Percentiles rank a stretch among this genome's conserved stretches.
Conservation (phyloP, 1,140 invertebrate species). For the Lamellibrachia luymesi region DNA sequence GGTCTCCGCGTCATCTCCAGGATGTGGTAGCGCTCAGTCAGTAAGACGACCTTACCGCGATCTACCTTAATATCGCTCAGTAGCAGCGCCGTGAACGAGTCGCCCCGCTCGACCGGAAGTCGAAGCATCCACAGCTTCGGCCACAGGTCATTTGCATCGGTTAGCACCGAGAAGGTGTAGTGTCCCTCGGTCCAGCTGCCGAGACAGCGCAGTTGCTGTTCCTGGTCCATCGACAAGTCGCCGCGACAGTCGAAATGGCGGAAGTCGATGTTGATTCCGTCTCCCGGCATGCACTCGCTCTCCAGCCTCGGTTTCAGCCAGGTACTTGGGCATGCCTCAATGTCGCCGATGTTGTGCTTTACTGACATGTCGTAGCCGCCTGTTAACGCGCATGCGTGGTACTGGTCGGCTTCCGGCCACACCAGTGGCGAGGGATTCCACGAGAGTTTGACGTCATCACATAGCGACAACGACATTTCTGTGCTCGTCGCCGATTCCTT, state of each 20-base stretch:
- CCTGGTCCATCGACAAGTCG: slow-evolving; percentile 8
- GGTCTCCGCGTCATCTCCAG: not conserved
- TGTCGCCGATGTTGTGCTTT: not conserved
- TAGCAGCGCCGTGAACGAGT: not conserved
- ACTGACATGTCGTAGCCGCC: slow-evolving; percentile 13
- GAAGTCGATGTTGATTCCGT: slow-evolving; percentile 22
- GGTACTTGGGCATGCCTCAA: not conserved
- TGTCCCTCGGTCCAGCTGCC: slow-evolving; percentile 21
- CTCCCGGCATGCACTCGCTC: slow-evolving; percentile 19
- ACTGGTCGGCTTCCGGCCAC: slow-evolving; percentile 5
- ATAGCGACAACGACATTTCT: not conserved
- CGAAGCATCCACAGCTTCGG: slow-evolving; percentile 23
- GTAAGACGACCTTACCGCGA: not conserved
- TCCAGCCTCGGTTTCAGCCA: slow-evolving; percentile 20
- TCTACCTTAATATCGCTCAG: slow-evolving; percentile 20
- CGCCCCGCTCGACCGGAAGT: not conserved
- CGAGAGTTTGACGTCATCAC: slow-evolving; percentile 10
- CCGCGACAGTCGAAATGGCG: slow-evolving; percentile 21
- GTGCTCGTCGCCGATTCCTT: not conserved
- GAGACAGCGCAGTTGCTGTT: slow-evolving; percentile 16
- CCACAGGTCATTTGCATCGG: slow-evolving; percentile 18
- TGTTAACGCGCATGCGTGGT: not conserved
- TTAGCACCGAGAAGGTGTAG: slow-evolving; percentile 19
- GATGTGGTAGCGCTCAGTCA: not conserved
- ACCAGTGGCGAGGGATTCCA: slow-evolving; percentile 13